A percentile compares a stretch with the other conserved stretches of the same genome.
Evolutionary conservation across 2,888 invertebrate genomes (phyloP).

Genomic region (Phengaris arion): DNA sequence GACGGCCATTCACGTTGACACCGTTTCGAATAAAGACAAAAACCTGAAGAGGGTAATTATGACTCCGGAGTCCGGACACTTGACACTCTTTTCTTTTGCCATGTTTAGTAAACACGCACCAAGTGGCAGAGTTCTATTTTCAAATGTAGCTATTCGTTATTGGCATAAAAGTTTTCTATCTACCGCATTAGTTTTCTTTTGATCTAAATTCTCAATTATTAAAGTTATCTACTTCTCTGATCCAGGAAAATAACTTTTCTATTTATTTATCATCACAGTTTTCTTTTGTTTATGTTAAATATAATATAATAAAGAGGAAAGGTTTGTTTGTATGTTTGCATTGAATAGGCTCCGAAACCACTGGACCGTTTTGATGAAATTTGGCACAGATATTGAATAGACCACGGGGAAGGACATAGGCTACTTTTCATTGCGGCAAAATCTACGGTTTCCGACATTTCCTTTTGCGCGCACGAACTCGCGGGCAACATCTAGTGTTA

Average conservation of each 20-base stretch:
- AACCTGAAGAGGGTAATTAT: constrained; percentile 25
- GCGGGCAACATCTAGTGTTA: too few species aligned
- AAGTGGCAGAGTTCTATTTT: constrained; percentile 6
- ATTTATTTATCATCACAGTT: too few species aligned
- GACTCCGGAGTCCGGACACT: constrained; percentile 23
- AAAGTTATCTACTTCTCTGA: neutral
- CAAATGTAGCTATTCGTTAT: constrained; percentile 6
- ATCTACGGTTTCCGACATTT: too few species aligned
- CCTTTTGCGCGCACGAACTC: too few species aligned
- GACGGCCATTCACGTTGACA: constrained; percentile 10
- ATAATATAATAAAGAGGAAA: too few species aligned
- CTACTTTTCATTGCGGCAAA: too few species aligned
- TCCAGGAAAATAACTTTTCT: neutral
- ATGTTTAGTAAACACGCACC: constrained; percentile 26
- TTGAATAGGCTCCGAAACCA: too few species aligned
- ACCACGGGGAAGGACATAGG: too few species aligned
- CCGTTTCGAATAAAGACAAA: constrained; percentile 9
- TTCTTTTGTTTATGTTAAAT: too few species aligned
- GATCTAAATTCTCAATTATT: neutral
- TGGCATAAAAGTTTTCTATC: neutral
- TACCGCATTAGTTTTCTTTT: neutral
- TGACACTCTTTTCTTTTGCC: constrained; percentile 14
- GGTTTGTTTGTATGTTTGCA: too few species aligned
- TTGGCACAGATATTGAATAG: too few species aligned
- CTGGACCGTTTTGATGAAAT: too few species aligned